phyloP scores from a whole-genome alignment of 2,888 invertebrate genomes.

The Priocnemis perturbator region DNA sequence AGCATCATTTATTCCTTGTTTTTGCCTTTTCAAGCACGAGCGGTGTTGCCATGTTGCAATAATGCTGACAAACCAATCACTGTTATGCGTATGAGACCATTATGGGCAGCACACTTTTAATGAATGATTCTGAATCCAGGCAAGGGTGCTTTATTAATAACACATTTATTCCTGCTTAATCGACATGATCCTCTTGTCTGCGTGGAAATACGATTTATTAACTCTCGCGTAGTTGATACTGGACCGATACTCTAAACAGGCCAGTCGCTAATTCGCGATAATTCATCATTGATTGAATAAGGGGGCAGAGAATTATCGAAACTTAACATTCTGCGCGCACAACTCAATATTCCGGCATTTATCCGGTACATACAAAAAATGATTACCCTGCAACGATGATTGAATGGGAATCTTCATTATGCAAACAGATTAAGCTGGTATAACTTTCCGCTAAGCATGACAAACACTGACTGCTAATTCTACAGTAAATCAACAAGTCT shows the following conservation, averaged over 20 bases:
- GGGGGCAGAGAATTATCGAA: slow-evolving; percentile 14
- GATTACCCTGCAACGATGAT: too few relatives aligned
- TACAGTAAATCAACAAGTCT: too few relatives aligned
- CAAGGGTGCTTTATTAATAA: slow-evolving; percentile 7
- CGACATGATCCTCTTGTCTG: too few relatives aligned
- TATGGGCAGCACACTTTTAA: too few relatives aligned
- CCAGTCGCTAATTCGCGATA: slow-evolving; percentile 27
- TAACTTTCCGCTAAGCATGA: background rate
- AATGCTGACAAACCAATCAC: too few relatives aligned
- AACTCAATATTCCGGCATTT: background rate
- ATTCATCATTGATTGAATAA: slow-evolving; percentile 15
- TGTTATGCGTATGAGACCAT: too few relatives aligned
- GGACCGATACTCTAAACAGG: slow-evolving; percentile 18
- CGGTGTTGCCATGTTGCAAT: too few relatives aligned
- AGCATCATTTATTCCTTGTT: too few relatives aligned
- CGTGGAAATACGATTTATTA: slow-evolving; percentile 6
- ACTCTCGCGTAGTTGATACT: slow-evolving; percentile 13
- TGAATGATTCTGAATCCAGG: background rate
- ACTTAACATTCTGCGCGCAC: slow-evolving; percentile 8
- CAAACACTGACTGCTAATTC: background rate
- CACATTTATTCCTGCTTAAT: background rate
- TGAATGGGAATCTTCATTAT: too few relatives aligned
- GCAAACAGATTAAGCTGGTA: too few relatives aligned
- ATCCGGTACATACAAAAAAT: background rate
- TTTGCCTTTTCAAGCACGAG: too few relatives aligned